These are phyloP conservation scores for Drosophila teissieri DNA, from an alignment of 1,140 invertebrate species.

Conservation along the genomic window DNA sequence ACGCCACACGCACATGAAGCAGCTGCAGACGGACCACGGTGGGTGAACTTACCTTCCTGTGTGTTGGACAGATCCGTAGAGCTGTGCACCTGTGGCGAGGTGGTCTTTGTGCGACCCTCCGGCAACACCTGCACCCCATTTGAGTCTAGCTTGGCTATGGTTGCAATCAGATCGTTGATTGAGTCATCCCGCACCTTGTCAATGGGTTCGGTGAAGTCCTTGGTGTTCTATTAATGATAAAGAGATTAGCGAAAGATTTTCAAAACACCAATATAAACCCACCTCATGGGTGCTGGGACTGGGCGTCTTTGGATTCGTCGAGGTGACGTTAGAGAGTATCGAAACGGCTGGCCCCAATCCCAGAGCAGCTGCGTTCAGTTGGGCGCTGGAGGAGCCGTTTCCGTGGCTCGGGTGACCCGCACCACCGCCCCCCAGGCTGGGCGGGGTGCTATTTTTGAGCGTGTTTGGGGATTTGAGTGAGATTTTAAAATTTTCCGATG, in stretches of 20 bases:
- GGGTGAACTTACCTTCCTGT: constrained; percentile 73
- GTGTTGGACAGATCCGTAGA: constrained; percentile 86
- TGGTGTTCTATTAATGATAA: constrained; percentile 66
- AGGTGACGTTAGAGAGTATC: constrained; percentile 87
- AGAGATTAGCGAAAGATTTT: neutral
- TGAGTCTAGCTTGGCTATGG: constrained; percentile 92
- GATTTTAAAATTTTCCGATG: constrained; percentile 88
- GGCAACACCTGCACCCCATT: constrained; percentile 91
- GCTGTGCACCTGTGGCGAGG: constrained; percentile 87
- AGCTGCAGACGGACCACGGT: neutral
- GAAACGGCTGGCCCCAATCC: constrained; percentile 78
- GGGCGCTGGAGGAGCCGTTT: constrained; percentile 48
- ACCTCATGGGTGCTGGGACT: constrained; percentile 88
- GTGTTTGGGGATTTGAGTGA: constrained; percentile 86
- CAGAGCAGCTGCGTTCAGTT: constrained; percentile 71
- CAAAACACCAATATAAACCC: neutral
- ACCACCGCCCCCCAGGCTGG: constrained; percentile 56
- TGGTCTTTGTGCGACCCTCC: constrained; percentile 85
- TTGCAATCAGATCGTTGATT: constrained; percentile 93
- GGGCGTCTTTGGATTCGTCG: constrained; percentile 92
- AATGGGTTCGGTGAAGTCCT: constrained; percentile 86
- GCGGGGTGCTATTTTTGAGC: constrained; percentile 84
- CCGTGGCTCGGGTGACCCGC: constrained; percentile 28
- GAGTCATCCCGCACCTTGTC: constrained; percentile 93
- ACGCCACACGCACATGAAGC: constrained; percentile 47